Percentiles rank a stretch among this genome's conserved stretches.
These are phyloP conservation scores for Nibea coibor DNA, from an alignment of 2,113 vertebrate genomes.

Conservation along the genomic window DNA sequence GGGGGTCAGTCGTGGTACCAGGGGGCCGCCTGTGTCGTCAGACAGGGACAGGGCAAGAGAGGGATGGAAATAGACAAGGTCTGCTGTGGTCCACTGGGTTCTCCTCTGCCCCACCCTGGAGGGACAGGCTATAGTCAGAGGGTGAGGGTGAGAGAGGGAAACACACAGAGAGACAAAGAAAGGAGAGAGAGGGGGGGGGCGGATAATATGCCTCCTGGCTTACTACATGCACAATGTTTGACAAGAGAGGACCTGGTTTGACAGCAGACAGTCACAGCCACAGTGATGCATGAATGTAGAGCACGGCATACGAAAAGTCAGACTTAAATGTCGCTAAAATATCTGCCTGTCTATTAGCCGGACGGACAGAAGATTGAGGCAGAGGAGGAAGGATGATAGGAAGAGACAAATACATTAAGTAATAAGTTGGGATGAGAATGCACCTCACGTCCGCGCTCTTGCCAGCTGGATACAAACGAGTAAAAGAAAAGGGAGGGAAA, in stretches of 20 bases:
- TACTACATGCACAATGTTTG: slow-evolving; percentile 25
- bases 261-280: slow-evolving; percentile 17
- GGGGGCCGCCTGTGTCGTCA: slow-evolving; percentile 51
- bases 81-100: slow-evolving; percentile 58
- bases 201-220: slow-evolving; percentile 21
- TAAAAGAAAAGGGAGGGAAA: slow-evolving; percentile 62
- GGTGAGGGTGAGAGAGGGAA: slow-evolving; percentile 31
- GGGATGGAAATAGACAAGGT: slow-evolving; percentile 68
- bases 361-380: slow-evolving; percentile 25
- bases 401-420: slow-evolving; percentile 63
- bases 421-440: slow-evolving; percentile 47
- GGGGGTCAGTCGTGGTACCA: slow-evolving; percentile 61
- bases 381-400: slow-evolving; percentile 35
- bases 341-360: slow-evolving; percentile 37
- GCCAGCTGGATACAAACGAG: slow-evolving; percentile 55
- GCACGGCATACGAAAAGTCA: slow-evolving; percentile 2
- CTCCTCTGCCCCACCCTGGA: slow-evolving; percentile 47
- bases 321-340: slow-evolving; percentile 40
- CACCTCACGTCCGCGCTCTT: slow-evolving; percentile 56
- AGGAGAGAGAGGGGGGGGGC: background rate
- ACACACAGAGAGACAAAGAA: slow-evolving; percentile 33
- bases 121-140: slow-evolving; percentile 55
- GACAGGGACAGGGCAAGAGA: slow-evolving; percentile 34
- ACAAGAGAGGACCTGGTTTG: slow-evolving; percentile 30
- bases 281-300: background rate